Evolutionary conservation across 1,140 invertebrate species (phyloP).

Genomic region (Aethina tumida): DNA sequence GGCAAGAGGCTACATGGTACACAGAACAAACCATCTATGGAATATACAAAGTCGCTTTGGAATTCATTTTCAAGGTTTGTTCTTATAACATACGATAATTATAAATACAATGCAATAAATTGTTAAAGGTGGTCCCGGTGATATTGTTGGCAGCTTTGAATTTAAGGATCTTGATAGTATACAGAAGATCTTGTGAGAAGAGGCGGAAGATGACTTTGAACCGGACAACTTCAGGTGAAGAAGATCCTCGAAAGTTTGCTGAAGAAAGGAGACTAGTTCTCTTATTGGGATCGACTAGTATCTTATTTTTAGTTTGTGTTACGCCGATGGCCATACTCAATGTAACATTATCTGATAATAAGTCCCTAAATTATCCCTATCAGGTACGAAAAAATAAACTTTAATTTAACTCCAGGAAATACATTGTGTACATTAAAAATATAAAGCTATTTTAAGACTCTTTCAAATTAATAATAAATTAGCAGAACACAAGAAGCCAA

Average conservation of each 20-base stretch:
- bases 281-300: constrained; percentile 59
- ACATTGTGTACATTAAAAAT: too few relatives aligned
- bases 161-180: constrained; percentile 58
- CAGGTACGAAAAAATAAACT: constrained; percentile 38
- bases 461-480: too few relatives aligned
- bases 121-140: constrained; percentile 43
- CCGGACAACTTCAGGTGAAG: constrained; percentile 43
- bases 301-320: constrained; percentile 63
- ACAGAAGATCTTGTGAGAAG: constrained; percentile 52
- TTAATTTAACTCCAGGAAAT: not conserved
- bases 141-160: constrained; percentile 57
- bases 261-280: constrained; percentile 61
- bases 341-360: constrained; percentile 52
- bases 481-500: too few relatives aligned
- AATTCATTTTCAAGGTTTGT: constrained; percentile 57
- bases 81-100: not conserved
- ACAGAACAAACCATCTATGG: constrained; percentile 32
- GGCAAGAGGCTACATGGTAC: constrained; percentile 45
- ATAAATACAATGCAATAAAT: not conserved
- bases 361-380: constrained; percentile 51
- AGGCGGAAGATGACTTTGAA: constrained; percentile 52
- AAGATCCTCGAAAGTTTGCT: constrained; percentile 55
- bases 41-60: constrained; percentile 53
- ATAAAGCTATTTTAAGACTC: too few relatives aligned
- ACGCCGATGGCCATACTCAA: constrained; percentile 67